Conservation (phyloP, 2,113 vertebrate species). For the Bostrychus sinensis region DNA sequence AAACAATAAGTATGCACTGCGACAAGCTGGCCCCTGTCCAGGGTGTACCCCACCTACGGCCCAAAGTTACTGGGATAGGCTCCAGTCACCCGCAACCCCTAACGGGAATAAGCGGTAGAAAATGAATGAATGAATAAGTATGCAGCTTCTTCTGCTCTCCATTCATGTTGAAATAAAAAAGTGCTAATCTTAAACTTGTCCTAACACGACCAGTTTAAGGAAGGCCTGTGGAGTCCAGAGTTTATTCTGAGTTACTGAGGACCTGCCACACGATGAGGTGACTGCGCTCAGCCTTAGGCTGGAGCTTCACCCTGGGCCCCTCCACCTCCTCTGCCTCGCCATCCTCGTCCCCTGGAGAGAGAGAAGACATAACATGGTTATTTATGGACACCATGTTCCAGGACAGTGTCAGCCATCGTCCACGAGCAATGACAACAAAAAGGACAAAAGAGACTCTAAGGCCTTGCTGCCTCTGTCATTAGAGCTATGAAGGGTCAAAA, state of each 20-base stretch:
- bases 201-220: conserved; percentile 9
- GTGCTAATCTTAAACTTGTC: conserved; percentile 46
- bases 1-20: conserved; percentile 36
- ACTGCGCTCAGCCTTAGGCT: conserved; percentile 96
- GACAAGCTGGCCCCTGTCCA: too few relatives aligned
- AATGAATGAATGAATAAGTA: too few relatives aligned
- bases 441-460: too few relatives aligned
- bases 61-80: too few relatives aligned
- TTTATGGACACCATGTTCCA: too few relatives aligned
- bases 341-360: conserved; percentile 87
- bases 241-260: conserved; percentile 83
- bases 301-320: conserved; percentile 86
- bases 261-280: conserved; percentile 99
- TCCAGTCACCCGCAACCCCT: too few relatives aligned
- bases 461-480: too few relatives aligned
- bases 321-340: conserved; percentile 86
- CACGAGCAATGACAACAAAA: too few relatives aligned
- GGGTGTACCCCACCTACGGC: too few relatives aligned
- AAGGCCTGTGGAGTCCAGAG: conserved; percentile 22
- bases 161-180: conserved; percentile 38
- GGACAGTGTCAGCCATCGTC: too few relatives aligned
- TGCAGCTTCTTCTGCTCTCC: conserved; percentile 74
- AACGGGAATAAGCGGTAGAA: too few relatives aligned
- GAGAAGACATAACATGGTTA: background rate
- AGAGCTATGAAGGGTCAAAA: too few relatives aligned